Evolutionary conservation across 2,888 invertebrate genomes (phyloP), one percentile per base, ranked within the genome.

Genomic region (Ethmia dodecea): DNA sequence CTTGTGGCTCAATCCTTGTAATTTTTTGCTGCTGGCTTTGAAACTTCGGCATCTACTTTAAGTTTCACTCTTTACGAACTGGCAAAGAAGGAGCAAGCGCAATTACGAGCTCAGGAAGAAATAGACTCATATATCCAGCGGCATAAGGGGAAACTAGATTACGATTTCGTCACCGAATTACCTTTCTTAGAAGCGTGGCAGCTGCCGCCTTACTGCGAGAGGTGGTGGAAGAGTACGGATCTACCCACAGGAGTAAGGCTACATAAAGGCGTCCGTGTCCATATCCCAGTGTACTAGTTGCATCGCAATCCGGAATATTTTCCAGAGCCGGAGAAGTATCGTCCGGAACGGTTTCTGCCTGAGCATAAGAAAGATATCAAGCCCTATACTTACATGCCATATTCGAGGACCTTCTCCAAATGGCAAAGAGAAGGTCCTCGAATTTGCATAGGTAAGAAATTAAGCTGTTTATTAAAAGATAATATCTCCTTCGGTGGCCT

Each of bases 1-100:
- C 43, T 90, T 5, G 72, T 81, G 0, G 79, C 88, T 0, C 89
- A 90, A 35, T 84, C 88, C 3, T 71, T 88, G 22, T 53, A 87
- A 0, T 89, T 91, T 36, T 76, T 74, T 25, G 59, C 55, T 0
- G 75, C 71, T 20, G 76, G 76, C 0, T 76, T 55, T 27, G 76
- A 76, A 13, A 74, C 75, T 0, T 66, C 74, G 4, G 54, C 75
- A 0, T 58, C 58, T 0, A 65, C 69, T 0, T 32, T 60, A 5
- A 52, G 54, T 14, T 64, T 48, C 24, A 52, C 59, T 1, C 37
- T 76, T 11, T 73, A 46, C 13, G 73, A 76, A 32, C 38, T 76
- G 8, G 68, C 76, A 0, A 73, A 70, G 43, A 39, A 62, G n/a
- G 49, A 49, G 10, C 45, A 57, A 14, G 52, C 43, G 0, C 69